Percentiles rank a stretch among this genome's conserved stretches.
phyloP scores from a whole-genome alignment of 2,888 invertebrate species.

The Ophion costatus region DNA sequence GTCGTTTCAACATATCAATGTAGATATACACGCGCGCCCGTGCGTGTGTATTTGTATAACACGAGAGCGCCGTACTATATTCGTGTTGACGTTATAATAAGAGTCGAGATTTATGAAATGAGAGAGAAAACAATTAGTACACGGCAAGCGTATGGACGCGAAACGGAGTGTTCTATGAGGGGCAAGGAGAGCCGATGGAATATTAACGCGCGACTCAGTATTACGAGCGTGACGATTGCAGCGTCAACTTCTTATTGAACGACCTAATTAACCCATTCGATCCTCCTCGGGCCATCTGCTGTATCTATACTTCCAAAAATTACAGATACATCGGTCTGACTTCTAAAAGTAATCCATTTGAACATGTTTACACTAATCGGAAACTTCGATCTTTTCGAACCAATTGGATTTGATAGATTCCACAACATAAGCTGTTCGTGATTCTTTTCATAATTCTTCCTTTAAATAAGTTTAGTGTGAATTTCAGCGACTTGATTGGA shows the following conservation, averaged over 20 bases:
- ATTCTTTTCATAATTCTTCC: no score
- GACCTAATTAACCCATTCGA: constrained; percentile 59
- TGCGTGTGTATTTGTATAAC: not conserved
- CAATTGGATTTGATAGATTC: no score
- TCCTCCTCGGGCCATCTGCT: not conserved
- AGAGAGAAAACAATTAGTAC: constrained; percentile 64
- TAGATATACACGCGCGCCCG: not conserved
- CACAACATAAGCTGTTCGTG: no score
- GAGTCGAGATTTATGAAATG: constrained; percentile 63
- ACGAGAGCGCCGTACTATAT: constrained; percentile 47
- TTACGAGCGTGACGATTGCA: constrained; percentile 54
- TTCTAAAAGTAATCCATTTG: not conserved
- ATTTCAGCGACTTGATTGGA: no score
- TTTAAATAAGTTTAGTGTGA: no score
- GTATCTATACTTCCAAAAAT: constrained; percentile 38
- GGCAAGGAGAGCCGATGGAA: constrained; percentile 20
- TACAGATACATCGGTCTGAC: not conserved
- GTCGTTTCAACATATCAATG: not conserved
- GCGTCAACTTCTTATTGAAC: constrained; percentile 53
- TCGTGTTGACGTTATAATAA: constrained; percentile 64
- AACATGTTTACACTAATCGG: not conserved
- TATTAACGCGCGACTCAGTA: constrained; percentile 48
- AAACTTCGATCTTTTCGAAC: not conserved
- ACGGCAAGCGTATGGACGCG: constrained; percentile 17
- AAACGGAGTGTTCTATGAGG: not conserved